These are phyloP conservation scores for Vulpes vulpes DNA, from an alignment of 2,113 vertebrate genomes.

Conservation along the genomic window DNA sequence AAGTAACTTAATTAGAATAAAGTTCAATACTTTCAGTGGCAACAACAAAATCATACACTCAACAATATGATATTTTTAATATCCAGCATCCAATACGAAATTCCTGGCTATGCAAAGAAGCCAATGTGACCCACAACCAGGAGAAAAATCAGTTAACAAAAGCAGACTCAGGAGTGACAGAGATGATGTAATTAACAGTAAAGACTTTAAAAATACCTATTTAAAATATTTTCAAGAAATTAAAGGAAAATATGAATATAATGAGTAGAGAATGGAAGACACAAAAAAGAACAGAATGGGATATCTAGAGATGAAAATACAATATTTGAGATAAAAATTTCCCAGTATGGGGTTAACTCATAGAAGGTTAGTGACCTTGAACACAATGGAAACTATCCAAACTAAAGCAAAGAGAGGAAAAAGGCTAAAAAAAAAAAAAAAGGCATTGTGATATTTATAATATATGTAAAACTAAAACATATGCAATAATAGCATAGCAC, in stretches of 20 bases:
- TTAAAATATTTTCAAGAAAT: slow-evolving; percentile 51
- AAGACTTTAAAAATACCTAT: neutral
- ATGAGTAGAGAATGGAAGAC: neutral
- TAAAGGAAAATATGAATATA: neutral
- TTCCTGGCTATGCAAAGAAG: neutral
- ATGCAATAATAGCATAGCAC: neutral
- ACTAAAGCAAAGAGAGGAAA: neutral
- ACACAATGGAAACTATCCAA: neutral
- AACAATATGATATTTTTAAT: neutral
- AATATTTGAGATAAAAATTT: neutral
- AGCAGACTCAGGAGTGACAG: neutral
- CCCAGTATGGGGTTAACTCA: neutral
- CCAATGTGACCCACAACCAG: neutral
- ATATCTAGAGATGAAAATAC: neutral
- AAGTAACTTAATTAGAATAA: slow-evolving; percentile 35
- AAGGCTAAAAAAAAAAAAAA: neutral
- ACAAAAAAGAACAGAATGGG: neutral
- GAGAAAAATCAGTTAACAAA: slow-evolving; percentile 1
- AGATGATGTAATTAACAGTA: neutral
- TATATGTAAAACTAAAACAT: neutral
- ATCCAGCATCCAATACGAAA: neutral
- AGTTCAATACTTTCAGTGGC: neutral
- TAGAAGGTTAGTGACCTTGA: neutral
- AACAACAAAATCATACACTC: neutral
- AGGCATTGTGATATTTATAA: neutral